Conservation (phyloP, 2,888 invertebrate species). For the Hedya salicella region DNA sequence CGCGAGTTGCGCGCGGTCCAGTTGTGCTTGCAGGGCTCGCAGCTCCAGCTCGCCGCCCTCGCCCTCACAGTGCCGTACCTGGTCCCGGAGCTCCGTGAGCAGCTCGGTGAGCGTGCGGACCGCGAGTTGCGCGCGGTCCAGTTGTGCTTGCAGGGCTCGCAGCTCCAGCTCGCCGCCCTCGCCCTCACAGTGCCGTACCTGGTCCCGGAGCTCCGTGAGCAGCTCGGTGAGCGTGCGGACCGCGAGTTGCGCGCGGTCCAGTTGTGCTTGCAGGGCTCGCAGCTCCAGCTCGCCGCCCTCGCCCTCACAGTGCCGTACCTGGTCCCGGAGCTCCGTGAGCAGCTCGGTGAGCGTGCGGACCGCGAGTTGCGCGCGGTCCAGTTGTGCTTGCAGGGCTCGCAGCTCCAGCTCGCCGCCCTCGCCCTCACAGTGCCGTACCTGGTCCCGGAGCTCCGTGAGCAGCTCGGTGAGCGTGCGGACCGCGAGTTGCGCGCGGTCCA, state of each 20-base stretch:
- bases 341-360: conserved; percentile 92
- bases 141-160: conserved; percentile 45
- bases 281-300: conserved; percentile 82
- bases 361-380: conserved; percentile 89
- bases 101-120: conserved; percentile 92
- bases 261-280: conserved; percentile 43
- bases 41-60: conserved; percentile 81
- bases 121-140: conserved; percentile 88
- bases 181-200: conserved; percentile 59
- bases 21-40: conserved; percentile 45
- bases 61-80: conserved; percentile 59
- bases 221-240: conserved; percentile 92
- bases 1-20: conserved; percentile 89
- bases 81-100: conserved; percentile 92
- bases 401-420: background rate
- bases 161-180: conserved; percentile 82
- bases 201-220: conserved; percentile 92
- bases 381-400: conserved; percentile 45
- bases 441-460: conserved; percentile 94
- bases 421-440: conserved; percentile 62
- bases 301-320: conserved; percentile 58
- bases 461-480: conserved; percentile 92
- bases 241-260: conserved; percentile 88
- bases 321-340: conserved; percentile 92
- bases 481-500: conserved; percentile 82